A percentile compares a stretch with the other conserved stretches of the same genome.
Evolutionary conservation across 2,888 invertebrate species (phyloP).

Genomic region (Pimpla rufipes): DNA sequence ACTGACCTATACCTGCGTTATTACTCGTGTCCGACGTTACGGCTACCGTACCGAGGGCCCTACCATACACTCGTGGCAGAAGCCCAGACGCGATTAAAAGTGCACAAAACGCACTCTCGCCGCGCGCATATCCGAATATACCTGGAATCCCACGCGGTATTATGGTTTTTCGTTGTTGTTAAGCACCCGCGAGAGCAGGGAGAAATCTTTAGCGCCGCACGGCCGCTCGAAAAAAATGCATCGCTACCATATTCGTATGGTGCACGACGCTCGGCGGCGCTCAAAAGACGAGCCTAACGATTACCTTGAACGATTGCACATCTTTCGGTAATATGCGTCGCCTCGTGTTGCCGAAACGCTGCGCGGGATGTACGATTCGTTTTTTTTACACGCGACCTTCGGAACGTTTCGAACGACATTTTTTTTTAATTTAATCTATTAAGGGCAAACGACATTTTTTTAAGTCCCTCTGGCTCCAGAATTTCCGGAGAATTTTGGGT

Average conservation of each 20-base stretch:
- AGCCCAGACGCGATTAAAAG: conserved; percentile 44
- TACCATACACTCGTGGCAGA: conserved; percentile 31
- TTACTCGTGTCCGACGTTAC: conserved; percentile 10
- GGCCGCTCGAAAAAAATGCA: conserved; percentile 12
- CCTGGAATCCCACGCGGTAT: conserved; percentile 12
- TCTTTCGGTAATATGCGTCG: background rate
- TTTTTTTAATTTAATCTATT: background rate
- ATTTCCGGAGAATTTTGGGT: too few relatives aligned
- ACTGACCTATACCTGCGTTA: background rate
- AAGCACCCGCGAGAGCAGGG: conserved; percentile 39
- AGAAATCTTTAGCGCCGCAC: background rate
- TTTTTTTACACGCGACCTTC: background rate
- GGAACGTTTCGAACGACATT: background rate
- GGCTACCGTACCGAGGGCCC: background rate
- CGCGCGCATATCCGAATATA: conserved; percentile 3
- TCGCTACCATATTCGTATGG: background rate
- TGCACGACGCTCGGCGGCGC: background rate
- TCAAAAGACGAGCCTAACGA: background rate
- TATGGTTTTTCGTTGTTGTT: conserved; percentile 22
- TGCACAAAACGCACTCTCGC: conserved; percentile 6
- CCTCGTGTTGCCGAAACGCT: background rate
- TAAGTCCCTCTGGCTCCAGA: too few relatives aligned
- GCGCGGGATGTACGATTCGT: background rate
- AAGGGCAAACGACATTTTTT: background rate
- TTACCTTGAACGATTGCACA: background rate